A percentile compares a stretch with the other conserved stretches of the same genome.
Evolutionary conservation across 1,140 invertebrate species (phyloP).

Genomic region (Drosophila erecta): DNA sequence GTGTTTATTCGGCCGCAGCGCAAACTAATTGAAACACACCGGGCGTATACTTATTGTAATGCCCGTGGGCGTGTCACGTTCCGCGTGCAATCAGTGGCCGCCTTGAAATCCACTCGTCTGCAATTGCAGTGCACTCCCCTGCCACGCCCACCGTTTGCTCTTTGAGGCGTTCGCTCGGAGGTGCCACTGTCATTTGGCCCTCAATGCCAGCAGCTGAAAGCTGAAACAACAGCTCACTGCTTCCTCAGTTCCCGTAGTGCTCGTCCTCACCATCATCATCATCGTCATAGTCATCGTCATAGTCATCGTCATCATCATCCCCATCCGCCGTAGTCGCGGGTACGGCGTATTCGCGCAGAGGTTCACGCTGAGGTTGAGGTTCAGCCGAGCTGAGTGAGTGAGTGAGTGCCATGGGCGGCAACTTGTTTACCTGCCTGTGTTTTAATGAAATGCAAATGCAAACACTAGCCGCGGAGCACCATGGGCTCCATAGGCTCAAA

Average conservation of each 20-base stretch:
- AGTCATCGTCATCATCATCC: constrained; percentile 18
- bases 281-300: constrained; percentile 11
- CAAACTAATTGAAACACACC: constrained; percentile 74
- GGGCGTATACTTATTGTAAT: constrained; percentile 53
- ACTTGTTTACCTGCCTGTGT: constrained; percentile 70
- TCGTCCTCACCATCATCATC: constrained; percentile 17
- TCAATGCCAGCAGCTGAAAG: constrained; percentile 57
- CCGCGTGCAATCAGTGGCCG: constrained; percentile 40
- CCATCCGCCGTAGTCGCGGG: constrained; percentile 35
- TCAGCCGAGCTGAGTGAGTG: constrained; percentile 21
- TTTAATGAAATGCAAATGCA: constrained; percentile 81
- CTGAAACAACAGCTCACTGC: constrained; percentile 44
- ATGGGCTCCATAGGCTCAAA: constrained; percentile 12
- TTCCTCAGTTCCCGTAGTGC: constrained; percentile 7
- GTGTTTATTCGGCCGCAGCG: constrained; percentile 70
- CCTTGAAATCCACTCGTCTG: constrained; percentile 54
- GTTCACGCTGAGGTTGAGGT: constrained; percentile 4
- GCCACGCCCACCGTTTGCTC: constrained; percentile 19
- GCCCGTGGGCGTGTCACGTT: constrained; percentile 69
- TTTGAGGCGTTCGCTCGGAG: constrained; percentile 5
- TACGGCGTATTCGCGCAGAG: constrained; percentile 2
- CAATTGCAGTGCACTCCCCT: constrained; percentile 43
- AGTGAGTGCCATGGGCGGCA: constrained; percentile 49
- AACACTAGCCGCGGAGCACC: constrained; percentile 56
- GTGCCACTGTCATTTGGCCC: constrained; percentile 43